Evolutionary conservation across 37 sponge, comb jelly and placozoan species (phyloP).

Genomic region (Geodia barretti): DNA sequence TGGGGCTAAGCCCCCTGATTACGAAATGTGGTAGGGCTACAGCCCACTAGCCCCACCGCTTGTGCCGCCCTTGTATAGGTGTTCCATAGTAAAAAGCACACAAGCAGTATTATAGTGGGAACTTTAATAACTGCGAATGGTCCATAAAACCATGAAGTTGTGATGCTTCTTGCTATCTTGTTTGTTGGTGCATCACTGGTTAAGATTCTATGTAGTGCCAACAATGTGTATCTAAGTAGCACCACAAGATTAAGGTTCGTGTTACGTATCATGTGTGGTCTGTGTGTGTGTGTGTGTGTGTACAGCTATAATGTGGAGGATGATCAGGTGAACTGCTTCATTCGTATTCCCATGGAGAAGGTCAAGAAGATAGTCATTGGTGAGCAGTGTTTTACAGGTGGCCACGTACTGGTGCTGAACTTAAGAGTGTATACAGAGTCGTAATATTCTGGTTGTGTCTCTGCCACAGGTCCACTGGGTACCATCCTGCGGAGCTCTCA

Average conservation of each 20-base stretch:
- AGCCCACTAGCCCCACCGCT: too few species aligned
- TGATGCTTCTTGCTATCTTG: too few species aligned
- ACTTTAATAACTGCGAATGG: too few species aligned
- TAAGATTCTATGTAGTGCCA: too few species aligned
- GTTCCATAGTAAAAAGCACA: background rate
- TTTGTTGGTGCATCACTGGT: background rate
- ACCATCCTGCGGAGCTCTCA: slow-evolving; percentile 39
- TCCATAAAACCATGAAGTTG: too few species aligned
- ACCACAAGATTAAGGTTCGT: too few species aligned
- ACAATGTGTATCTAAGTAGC: too few species aligned
- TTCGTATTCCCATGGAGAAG: slow-evolving; percentile 55
- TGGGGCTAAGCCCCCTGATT: too few species aligned
- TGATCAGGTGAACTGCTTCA: slow-evolving; percentile 61
- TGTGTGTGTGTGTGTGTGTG: background rate
- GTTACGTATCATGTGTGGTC: background rate
- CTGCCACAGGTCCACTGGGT: slow-evolving; percentile 67
- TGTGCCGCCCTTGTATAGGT: too few species aligned
- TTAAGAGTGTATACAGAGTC: too few species aligned
- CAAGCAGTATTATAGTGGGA: background rate
- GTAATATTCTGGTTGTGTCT: background rate
- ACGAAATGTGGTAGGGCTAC: too few species aligned
- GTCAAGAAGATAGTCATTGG: slow-evolving; percentile 73
- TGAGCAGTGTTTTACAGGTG: slow-evolving; percentile 12
- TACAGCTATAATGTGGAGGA: slow-evolving; percentile 58
- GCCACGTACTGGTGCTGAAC: too few species aligned